phyloP scores from a whole-genome alignment of 2,888 invertebrate genomes.

The Drosophila subsilvestris region DNA sequence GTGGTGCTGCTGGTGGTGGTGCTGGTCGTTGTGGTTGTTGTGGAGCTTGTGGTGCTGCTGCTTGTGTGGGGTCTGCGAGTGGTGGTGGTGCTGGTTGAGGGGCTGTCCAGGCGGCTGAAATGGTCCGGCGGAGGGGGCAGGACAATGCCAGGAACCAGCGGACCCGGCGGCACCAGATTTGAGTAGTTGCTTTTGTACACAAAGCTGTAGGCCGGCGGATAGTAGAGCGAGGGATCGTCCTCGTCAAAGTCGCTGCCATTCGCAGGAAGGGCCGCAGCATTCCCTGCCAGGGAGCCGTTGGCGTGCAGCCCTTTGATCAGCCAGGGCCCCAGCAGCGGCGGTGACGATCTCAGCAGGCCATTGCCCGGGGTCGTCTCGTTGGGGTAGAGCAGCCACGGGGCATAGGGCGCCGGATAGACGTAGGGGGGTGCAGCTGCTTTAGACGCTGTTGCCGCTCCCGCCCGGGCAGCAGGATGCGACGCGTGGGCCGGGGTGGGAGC shows the following conservation, averaged over 20 bases:
- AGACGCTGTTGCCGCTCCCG: slow-evolving; percentile 84
- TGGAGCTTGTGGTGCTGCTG: slow-evolving; percentile 78
- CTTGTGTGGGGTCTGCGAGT: slow-evolving; percentile 80
- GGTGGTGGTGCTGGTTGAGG: slow-evolving; percentile 77
- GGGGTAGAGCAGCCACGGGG: slow-evolving; percentile 85
- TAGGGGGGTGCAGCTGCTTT: slow-evolving; percentile 82
- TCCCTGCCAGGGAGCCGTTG: slow-evolving; percentile 66
- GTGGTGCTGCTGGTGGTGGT: slow-evolving; percentile 40
- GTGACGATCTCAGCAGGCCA: slow-evolving; percentile 60
- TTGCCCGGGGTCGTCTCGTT: slow-evolving; percentile 64
- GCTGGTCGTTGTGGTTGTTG: slow-evolving; percentile 71
- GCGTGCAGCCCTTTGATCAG: slow-evolving; percentile 81
- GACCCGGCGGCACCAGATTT: slow-evolving; percentile 91
- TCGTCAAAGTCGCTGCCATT: slow-evolving; percentile 92
- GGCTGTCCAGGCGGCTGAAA: slow-evolving; percentile 88
- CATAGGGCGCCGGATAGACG: slow-evolving; percentile 87
- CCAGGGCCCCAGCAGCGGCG: slow-evolving; percentile 78
- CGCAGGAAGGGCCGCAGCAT: slow-evolving; percentile 75
- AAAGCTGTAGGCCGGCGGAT: slow-evolving; percentile 96
- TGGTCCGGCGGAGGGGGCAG: slow-evolving; percentile 95
- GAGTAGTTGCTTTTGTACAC: slow-evolving; percentile 92
- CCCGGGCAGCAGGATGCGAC: slow-evolving; percentile 87
- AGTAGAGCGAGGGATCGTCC: slow-evolving; percentile 95
- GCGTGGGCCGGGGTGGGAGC: slow-evolving; percentile 78
- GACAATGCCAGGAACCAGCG: slow-evolving; percentile 94